Percentiles rank a stretch among this genome's conserved stretches.
Conservation (phyloP, 2,888 invertebrate genomes). For the Papilio gigon region DNA sequence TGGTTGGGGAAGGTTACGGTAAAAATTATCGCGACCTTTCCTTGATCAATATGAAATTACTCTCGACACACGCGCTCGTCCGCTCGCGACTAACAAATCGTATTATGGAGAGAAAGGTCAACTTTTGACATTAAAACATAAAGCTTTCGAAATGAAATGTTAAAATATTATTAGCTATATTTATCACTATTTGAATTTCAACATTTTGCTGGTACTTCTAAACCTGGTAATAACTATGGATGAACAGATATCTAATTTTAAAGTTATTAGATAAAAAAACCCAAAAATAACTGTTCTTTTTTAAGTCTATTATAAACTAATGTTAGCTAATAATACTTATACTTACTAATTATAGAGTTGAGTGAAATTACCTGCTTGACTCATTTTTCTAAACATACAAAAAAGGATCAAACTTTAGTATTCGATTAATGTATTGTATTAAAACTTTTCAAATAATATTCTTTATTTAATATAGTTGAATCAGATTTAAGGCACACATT, state of each 20-base stretch:
- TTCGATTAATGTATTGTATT: neutral
- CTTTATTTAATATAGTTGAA: neutral
- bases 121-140: slow-evolving; percentile 49
- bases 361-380: no score
- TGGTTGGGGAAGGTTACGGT: neutral
- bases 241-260: no score
- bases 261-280: no score
- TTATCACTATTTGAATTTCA: neutral
- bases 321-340: no score
- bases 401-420: neutral
- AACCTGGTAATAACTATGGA: neutral
- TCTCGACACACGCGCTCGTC: slow-evolving; percentile 42
- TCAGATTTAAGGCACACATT: neutral
- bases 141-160: slow-evolving; percentile 11
- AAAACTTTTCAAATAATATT: neutral
- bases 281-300: no score
- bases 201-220: neutral
- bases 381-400: no score
- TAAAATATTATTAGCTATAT: no score
- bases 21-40: slow-evolving; percentile 25
- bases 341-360: no score
- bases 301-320: no score
- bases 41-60: slow-evolving; percentile 35
- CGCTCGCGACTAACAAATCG: slow-evolving; percentile 46
- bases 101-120: slow-evolving; percentile 51